A percentile compares a stretch with the other conserved stretches of the same genome.
phyloP scores from a whole-genome alignment of 2,888 invertebrate species.

The Drosophila recens region DNA sequence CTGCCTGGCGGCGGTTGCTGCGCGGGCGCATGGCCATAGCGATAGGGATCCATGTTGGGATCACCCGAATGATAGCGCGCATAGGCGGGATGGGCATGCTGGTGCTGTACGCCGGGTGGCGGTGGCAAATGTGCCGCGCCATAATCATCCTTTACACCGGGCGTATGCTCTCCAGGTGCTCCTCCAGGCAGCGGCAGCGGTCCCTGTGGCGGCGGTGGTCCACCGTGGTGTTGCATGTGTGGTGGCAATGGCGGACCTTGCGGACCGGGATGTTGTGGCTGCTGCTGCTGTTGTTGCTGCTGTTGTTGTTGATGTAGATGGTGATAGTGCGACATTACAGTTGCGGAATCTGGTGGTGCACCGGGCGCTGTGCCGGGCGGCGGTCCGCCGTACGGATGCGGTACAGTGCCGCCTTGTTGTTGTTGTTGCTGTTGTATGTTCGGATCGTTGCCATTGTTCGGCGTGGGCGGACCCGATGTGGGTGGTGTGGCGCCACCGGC shows the following conservation, averaged over 20 bases:
- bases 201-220: conserved; percentile 79
- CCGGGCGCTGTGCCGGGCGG: conserved; percentile 75
- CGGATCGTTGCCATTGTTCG: conserved; percentile 82
- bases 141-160: conserved; percentile 84
- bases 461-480: conserved; percentile 71
- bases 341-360: conserved; percentile 74
- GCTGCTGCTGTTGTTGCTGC: conserved; percentile 82
- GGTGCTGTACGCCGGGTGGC: conserved; percentile 77
- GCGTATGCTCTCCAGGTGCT: conserved; percentile 79
- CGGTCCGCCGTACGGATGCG: conserved; percentile 80
- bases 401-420: conserved; percentile 52
- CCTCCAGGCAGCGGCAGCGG: conserved; percentile 75
- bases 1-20: conserved; percentile 81
- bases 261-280: conserved; percentile 66
- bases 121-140: conserved; percentile 82
- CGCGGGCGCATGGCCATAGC: conserved; percentile 83
- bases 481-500: conserved; percentile 74
- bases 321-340: conserved; percentile 83
- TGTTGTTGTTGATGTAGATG: conserved; percentile 82
- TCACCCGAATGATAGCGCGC: conserved; percentile 83
- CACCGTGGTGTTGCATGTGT: conserved; percentile 72
- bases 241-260: conserved; percentile 76
- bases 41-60: conserved; percentile 85
- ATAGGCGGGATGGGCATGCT: conserved; percentile 80
- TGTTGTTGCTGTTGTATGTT: conserved; percentile 70